Percentiles rank a stretch among this genome's conserved stretches.
These are phyloP conservation scores for Agrochola litura DNA, from an alignment of 2,888 invertebrate genomes.

Conservation along the genomic window DNA sequence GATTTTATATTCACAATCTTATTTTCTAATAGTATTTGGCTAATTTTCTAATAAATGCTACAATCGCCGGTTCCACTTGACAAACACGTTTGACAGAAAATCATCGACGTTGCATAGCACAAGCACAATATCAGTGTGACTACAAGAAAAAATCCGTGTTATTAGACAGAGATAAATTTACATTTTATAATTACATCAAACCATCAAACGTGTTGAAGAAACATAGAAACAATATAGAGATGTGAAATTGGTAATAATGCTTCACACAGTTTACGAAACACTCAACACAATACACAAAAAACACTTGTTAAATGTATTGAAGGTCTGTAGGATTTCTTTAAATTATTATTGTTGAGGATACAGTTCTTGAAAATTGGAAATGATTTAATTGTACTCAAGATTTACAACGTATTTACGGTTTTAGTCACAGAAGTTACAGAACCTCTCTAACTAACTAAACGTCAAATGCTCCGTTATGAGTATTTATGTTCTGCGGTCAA, in stretches of 20 bases:
- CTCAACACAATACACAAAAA: neutral
- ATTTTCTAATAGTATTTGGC: conserved; percentile 55
- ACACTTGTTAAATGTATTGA: neutral
- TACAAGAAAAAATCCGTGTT: conserved; percentile 24
- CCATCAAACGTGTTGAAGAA: neutral
- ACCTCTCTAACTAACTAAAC: conserved; percentile 20
- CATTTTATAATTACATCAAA: too few relatives aligned
- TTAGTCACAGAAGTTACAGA: neutral
- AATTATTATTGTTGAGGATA: too few relatives aligned
- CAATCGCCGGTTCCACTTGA: conserved; percentile 70
- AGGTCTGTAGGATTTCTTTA: neutral
- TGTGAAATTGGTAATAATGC: neutral
- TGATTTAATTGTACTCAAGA: neutral
- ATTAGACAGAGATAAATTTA: neutral
- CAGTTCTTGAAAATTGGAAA: too few relatives aligned
- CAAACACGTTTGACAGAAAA: conserved; percentile 78
- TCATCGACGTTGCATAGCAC: conserved; percentile 81
- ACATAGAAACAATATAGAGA: neutral
- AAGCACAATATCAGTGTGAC: conserved; percentile 62
- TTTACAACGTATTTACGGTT: neutral
- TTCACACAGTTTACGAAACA: too few relatives aligned
- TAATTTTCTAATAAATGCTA: conserved; percentile 46
- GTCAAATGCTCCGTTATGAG: too few relatives aligned
- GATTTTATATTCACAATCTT: conserved; percentile 56
- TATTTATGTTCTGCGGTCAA: too few relatives aligned